Conservation (phyloP, 2,797 vertebrate genomes). For the Delichon dasypus region DNA sequence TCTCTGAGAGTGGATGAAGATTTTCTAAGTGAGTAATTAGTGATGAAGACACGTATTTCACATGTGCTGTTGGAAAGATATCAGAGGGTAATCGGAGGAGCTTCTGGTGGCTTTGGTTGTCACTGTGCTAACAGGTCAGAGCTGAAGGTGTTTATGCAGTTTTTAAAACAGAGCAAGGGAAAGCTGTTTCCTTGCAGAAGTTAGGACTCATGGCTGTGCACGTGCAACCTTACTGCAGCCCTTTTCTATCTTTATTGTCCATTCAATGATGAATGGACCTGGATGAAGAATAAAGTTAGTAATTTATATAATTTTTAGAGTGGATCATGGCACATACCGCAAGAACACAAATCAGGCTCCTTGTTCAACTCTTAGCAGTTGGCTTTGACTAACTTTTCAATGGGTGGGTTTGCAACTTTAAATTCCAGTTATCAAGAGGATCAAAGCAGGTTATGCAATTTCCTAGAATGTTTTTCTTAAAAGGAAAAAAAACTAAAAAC, state of each 20-base stretch:
- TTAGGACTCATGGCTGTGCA: background rate
- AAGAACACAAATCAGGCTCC: background rate
- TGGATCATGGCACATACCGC: background rate
- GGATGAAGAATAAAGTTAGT: background rate
- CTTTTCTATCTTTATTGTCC: background rate
- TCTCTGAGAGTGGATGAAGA: background rate
- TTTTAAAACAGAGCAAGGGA: background rate
- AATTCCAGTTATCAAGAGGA: constrained; percentile 28
- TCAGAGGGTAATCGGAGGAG: background rate
- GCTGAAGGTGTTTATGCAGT: background rate
- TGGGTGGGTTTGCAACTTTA: constrained; percentile 3
- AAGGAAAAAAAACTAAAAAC: constrained; percentile 32
- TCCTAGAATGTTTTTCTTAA: constrained; percentile 41
- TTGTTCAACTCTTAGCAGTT: background rate
- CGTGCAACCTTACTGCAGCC: background rate
- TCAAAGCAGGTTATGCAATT: constrained; percentile 48
- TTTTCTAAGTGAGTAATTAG: background rate
- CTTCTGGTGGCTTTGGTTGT: background rate
- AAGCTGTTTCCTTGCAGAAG: background rate
- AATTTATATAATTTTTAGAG: background rate
- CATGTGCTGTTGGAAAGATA: background rate
- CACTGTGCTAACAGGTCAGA: background rate
- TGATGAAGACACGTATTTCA: background rate
- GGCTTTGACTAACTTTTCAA: background rate
- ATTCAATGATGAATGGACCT: background rate